phyloP scores from a whole-genome alignment of 2,113 vertebrate species.

The Kryptolebias marmoratus region DNA sequence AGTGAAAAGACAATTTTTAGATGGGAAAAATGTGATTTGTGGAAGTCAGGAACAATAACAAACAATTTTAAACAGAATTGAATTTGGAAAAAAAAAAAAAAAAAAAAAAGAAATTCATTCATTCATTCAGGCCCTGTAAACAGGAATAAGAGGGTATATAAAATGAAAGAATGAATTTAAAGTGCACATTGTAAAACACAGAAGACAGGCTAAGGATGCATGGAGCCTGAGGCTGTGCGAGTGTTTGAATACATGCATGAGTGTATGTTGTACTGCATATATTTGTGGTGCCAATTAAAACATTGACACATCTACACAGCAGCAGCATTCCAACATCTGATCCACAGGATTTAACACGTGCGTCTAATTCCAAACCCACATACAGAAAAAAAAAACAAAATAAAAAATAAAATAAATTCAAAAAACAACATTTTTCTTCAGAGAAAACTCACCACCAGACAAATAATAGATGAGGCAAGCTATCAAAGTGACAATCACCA shows the following conservation, averaged over 20 bases:
- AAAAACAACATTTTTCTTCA: conserved; percentile 31
- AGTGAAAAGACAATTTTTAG: too few species aligned
- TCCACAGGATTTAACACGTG: conserved; percentile 32
- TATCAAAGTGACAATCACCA: conserved; percentile 53
- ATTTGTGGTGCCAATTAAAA: conserved; percentile 51
- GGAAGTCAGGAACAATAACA: too few species aligned
- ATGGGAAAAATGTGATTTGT: too few species aligned
- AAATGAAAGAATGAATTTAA: too few species aligned
- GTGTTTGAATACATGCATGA: conserved; percentile 18
- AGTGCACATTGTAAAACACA: neutral
- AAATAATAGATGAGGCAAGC: conserved; percentile 55
- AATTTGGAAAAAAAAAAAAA: too few species aligned
- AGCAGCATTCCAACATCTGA: conserved; percentile 24
- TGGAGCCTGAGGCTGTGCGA: neutral
- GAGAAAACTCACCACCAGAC: conserved; percentile 54
- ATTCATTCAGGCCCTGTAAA: too few species aligned
- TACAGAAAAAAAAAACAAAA: conserved; percentile 11
- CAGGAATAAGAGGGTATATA: too few species aligned
- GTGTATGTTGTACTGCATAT: conserved; percentile 24
- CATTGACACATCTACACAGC: conserved; percentile 23
- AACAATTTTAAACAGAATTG: too few species aligned
- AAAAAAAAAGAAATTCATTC: too few species aligned
- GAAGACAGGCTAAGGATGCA: neutral
- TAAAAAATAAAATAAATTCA: neutral
- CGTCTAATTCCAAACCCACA: conserved; percentile 22